phyloP scores from a whole-genome alignment of 2,888 invertebrate species.

The Mythimna loreyi region DNA sequence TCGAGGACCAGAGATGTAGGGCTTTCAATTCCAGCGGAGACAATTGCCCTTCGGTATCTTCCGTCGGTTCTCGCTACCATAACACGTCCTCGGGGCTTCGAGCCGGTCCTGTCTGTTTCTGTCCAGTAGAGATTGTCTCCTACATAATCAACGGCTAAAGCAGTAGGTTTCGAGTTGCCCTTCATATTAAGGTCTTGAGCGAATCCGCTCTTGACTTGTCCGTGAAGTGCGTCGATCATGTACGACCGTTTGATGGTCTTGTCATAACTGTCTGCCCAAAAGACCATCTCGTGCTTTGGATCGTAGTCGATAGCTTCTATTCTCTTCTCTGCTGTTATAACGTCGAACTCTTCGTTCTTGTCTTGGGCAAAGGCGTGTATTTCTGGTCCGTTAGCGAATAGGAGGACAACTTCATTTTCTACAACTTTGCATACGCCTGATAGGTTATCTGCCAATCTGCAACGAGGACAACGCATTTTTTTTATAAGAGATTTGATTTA shows the following conservation, averaged over 20 bases:
- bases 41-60: constrained; percentile 95
- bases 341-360: constrained; percentile 93
- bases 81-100: constrained; percentile 94
- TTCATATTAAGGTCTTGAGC: constrained; percentile 97
- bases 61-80: constrained; percentile 98
- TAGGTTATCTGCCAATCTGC: constrained; percentile 92
- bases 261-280: constrained; percentile 98
- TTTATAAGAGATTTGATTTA: neutral
- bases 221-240: constrained; percentile 95
- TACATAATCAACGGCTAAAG: constrained; percentile 98
- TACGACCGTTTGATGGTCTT: constrained; percentile 97
- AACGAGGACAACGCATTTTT: constrained; percentile 36
- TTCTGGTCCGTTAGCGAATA: constrained; percentile 96
- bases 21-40: constrained; percentile 94
- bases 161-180: constrained; percentile 96
- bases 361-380: constrained; percentile 94
- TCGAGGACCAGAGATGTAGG: constrained; percentile 97
- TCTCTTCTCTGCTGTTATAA: constrained; percentile 96
- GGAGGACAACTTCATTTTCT: constrained; percentile 92
- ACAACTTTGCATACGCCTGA: constrained; percentile 96
- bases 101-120: constrained; percentile 94
- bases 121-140: constrained; percentile 98
- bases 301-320: constrained; percentile 98
- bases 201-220: constrained; percentile 95
- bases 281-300: constrained; percentile 95